Evolutionary conservation across 2,888 invertebrate species (phyloP).

Genomic region (Coelogynopora nodosa): DNA sequence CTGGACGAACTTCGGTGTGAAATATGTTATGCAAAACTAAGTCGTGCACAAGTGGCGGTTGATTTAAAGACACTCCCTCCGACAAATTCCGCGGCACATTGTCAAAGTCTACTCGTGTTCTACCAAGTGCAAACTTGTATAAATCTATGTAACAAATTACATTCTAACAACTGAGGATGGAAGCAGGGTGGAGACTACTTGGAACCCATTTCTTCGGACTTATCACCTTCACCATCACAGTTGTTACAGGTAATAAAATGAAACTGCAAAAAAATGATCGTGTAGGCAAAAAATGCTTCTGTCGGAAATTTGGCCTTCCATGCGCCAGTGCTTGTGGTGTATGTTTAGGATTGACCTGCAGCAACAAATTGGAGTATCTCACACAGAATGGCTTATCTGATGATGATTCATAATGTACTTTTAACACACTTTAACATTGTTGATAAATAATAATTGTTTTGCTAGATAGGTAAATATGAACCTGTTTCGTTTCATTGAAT

Average conservation of each 20-base stretch:
- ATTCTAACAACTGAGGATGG: not conserved
- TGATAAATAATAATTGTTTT: not conserved
- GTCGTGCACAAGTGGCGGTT: not conserved
- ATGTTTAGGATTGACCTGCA: not conserved
- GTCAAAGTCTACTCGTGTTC: not conserved
- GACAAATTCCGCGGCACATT: not conserved
- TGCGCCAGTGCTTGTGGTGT: not conserved
- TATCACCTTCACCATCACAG: not conserved
- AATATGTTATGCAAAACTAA: not conserved
- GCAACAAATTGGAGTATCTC: not conserved
- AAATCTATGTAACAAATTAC: not conserved
- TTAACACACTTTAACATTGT: not conserved
- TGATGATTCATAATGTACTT: too few species aligned
- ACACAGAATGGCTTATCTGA: not conserved
- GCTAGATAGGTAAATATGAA: not conserved
- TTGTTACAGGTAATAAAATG: not conserved
- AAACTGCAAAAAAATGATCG: not conserved
- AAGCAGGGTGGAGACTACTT: not conserved
- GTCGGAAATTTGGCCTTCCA: not conserved
- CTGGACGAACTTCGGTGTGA: not conserved
- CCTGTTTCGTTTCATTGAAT: not conserved
- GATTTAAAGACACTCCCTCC: not conserved
- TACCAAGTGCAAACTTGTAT: not conserved
- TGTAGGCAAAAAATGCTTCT: not conserved
- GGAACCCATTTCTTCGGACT: not conserved